Evolutionary conservation across 2,888 invertebrate species (phyloP).

Genomic region (Coelopa pilipes): DNA sequence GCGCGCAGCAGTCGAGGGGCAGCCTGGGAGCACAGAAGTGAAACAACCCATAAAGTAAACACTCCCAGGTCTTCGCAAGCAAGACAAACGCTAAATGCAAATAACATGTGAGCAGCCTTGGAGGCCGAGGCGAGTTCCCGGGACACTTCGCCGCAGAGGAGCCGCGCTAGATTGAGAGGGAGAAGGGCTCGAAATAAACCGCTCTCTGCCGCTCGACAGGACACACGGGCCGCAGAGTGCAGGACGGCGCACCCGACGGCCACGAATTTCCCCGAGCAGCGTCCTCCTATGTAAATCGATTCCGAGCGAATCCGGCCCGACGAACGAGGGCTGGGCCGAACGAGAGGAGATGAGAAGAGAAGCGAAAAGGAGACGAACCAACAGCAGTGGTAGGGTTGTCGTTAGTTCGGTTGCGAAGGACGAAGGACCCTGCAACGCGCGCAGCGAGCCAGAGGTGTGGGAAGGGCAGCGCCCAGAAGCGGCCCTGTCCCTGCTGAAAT

Average conservation of each 20-base stretch:
- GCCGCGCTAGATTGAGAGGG: neutral
- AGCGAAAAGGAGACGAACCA: neutral
- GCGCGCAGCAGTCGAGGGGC: no score
- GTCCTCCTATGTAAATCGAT: conserved; percentile 29
- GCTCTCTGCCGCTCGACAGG: neutral
- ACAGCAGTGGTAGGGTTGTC: neutral
- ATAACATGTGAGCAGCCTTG: neutral
- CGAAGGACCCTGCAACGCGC: neutral
- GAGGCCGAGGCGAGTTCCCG: neutral
- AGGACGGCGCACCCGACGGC: conserved; percentile 18
- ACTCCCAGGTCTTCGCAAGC: no score
- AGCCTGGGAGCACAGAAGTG: no score
- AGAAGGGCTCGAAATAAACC: neutral
- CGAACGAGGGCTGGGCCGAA: no score
- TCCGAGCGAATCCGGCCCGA: conserved; percentile 4
- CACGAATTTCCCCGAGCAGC: neutral
- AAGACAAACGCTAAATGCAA: neutral
- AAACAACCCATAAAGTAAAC: no score
- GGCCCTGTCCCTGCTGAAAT: neutral
- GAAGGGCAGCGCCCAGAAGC: neutral
- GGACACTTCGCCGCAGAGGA: neutral
- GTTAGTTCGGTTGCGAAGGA: neutral
- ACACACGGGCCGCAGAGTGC: neutral
- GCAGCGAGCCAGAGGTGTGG: neutral
- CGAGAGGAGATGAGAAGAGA: no score